These are phyloP conservation scores for Dicerorhinus sumatrensis DNA, from an alignment of 2,113 vertebrate species.

Conservation along the genomic window DNA sequence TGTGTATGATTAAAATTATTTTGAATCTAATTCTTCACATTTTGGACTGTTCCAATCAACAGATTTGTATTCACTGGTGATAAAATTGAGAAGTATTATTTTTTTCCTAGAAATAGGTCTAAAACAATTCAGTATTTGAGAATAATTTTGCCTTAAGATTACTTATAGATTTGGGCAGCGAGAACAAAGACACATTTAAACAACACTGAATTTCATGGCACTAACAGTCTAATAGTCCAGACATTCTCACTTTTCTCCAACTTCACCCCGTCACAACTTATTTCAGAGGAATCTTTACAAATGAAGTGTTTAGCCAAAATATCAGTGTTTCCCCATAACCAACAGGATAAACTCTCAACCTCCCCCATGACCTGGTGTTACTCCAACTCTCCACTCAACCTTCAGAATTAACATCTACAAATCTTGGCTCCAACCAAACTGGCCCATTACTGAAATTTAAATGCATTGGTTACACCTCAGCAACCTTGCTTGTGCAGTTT, in stretches of 20 bases:
- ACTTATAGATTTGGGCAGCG: neutral
- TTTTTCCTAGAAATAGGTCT: neutral
- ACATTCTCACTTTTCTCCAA: neutral
- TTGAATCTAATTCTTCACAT: neutral
- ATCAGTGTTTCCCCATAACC: neutral
- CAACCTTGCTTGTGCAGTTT: neutral
- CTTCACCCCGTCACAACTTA: slow-evolving; percentile 7
- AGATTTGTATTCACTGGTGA: neutral
- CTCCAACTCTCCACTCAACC: neutral
- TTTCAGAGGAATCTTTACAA: slow-evolving; percentile 31
- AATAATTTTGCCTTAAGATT: slow-evolving; percentile 40
- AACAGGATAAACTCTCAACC: neutral
- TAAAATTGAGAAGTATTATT: neutral
- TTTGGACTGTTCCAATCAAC: neutral
- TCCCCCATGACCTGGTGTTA: neutral
- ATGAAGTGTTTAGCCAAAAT: slow-evolving; percentile 39
- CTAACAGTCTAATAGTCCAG: neutral
- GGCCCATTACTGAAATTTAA: neutral
- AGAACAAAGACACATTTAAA: neutral
- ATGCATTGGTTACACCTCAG: neutral
- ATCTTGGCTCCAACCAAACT: neutral
- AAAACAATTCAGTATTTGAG: neutral
- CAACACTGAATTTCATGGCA: slow-evolving; percentile 7
- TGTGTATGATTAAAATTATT: slow-evolving; percentile 6
- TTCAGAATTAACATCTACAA: slow-evolving; percentile 4